Conservation (phyloP, 2,888 invertebrate species). For the Synanthedon tipuliformis region DNA sequence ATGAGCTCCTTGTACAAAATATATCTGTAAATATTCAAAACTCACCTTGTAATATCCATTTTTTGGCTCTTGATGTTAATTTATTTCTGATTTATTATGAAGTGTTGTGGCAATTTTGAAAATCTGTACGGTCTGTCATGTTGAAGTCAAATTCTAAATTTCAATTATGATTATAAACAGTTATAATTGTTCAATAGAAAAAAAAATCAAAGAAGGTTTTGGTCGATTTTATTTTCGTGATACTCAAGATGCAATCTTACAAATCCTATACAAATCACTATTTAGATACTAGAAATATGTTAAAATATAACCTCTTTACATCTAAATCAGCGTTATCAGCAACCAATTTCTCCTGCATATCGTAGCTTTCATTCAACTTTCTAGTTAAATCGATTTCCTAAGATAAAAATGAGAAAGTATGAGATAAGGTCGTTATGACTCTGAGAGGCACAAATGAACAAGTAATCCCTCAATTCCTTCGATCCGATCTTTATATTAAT, state of each 20-base stretch:
- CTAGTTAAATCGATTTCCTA: conserved; percentile 63
- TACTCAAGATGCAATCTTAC: too few relatives aligned
- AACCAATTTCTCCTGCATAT: conserved; percentile 76
- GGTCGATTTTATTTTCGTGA: too few relatives aligned
- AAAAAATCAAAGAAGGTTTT: too few relatives aligned
- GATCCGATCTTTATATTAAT: too few relatives aligned
- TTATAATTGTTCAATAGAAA: too few relatives aligned
- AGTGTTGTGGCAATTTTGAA: neutral
- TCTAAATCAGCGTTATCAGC: conserved; percentile 76
- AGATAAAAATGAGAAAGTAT: conserved; percentile 15
- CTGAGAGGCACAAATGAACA: conserved; percentile 2
- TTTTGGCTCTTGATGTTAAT: conserved; percentile 5
- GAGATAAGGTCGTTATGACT: conserved; percentile 9
- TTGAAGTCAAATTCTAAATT: neutral
- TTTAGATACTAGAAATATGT: neutral
- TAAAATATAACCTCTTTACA: conserved; percentile 67
- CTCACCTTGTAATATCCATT: conserved; percentile 34
- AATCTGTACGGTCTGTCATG: neutral
- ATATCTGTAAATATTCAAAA: conserved; percentile 53
- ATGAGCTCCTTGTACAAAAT: conserved; percentile 74
- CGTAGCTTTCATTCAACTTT: conserved; percentile 73
- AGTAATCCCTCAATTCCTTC: neutral
- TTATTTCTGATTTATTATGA: neutral
- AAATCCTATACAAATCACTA: too few relatives aligned
- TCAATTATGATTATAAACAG: neutral